These are phyloP conservation scores for Rhysida immarginata DNA, from an alignment of 1,140 invertebrate species.

Conservation along the genomic window DNA sequence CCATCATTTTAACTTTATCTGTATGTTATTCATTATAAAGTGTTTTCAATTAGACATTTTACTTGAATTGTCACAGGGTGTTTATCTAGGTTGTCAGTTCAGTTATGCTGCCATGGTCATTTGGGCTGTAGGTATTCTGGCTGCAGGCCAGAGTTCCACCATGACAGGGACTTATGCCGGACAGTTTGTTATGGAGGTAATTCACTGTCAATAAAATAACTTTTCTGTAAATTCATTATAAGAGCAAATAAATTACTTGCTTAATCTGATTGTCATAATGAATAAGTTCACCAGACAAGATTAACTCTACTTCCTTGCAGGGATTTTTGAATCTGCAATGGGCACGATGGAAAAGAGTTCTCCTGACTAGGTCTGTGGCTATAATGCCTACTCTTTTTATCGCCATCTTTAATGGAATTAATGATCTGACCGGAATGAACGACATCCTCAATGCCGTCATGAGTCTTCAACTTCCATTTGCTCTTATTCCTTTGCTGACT, in stretches of 20 bases:
- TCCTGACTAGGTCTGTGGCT: slow-evolving; percentile 71
- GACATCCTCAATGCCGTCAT: slow-evolving; percentile 81
- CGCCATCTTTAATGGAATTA: slow-evolving; percentile 49
- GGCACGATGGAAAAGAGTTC: slow-evolving; percentile 73
- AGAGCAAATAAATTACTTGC: background rate
- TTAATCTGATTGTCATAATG: background rate
- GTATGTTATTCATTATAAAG: background rate
- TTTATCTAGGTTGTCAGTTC: slow-evolving; percentile 70
- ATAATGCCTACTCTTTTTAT: slow-evolving; percentile 76
- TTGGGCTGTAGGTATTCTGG: slow-evolving; percentile 78
- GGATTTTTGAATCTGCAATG: slow-evolving; percentile 79
- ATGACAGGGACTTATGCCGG: slow-evolving; percentile 54
- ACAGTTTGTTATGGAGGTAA: slow-evolving; percentile 43
- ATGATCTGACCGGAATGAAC: slow-evolving; percentile 66
- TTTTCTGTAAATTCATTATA: background rate
- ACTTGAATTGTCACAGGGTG: slow-evolving; percentile 32
- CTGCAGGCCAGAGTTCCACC: slow-evolving; percentile 77
- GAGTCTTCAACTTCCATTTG: slow-evolving; percentile 68
- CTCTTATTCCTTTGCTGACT: slow-evolving; percentile 69
- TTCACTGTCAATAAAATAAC: background rate
- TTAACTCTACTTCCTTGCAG: slow-evolving; percentile 26
- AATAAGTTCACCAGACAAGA: background rate
- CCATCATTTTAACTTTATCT: background rate
- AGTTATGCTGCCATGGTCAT: slow-evolving; percentile 66
- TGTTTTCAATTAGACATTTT: background rate